Conservation (phyloP, 1,140 invertebrate genomes). For the Helicoverpa armigera region DNA sequence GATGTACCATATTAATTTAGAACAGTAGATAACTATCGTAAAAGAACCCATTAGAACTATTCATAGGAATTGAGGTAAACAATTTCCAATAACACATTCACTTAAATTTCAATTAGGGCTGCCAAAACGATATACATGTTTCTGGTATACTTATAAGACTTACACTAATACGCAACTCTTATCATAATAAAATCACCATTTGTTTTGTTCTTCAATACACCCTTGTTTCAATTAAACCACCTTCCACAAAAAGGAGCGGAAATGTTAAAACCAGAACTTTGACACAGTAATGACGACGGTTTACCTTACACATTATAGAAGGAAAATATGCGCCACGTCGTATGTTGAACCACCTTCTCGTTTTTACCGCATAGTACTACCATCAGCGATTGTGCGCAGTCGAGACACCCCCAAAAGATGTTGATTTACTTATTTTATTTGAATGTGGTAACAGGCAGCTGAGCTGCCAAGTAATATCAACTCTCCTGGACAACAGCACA, state of each 20-base stretch:
- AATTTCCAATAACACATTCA: slow-evolving; percentile 44
- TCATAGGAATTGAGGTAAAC: slow-evolving; percentile 1
- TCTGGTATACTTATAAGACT: slow-evolving; percentile 55
- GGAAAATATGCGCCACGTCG: neutral
- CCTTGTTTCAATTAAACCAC: neutral
- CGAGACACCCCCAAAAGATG: neutral
- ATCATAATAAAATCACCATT: slow-evolving; percentile 7
- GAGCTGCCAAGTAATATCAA: neutral
- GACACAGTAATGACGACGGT: neutral
- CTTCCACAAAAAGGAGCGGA: neutral
- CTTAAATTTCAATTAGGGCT: slow-evolving; percentile 60
- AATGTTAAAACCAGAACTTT: neutral
- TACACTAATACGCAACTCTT: slow-evolving; percentile 28
- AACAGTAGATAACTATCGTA: slow-evolving; percentile 3
- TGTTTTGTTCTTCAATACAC: slow-evolving; percentile 36
- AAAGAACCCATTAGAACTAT: slow-evolving; percentile 28
- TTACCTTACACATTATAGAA: slow-evolving; percentile 1
- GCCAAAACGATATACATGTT: slow-evolving; percentile 68
- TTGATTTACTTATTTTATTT: slow-evolving; percentile 19
- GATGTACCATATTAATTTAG: slow-evolving; percentile 12
- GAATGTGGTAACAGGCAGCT: neutral
- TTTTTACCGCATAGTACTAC: neutral
- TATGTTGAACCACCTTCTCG: slow-evolving; percentile 7
- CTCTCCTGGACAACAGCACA: no score
- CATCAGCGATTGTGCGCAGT: neutral